These are phyloP conservation scores for Chesias legatella DNA, from an alignment of 2,888 invertebrate genomes.

Conservation along the genomic window DNA sequence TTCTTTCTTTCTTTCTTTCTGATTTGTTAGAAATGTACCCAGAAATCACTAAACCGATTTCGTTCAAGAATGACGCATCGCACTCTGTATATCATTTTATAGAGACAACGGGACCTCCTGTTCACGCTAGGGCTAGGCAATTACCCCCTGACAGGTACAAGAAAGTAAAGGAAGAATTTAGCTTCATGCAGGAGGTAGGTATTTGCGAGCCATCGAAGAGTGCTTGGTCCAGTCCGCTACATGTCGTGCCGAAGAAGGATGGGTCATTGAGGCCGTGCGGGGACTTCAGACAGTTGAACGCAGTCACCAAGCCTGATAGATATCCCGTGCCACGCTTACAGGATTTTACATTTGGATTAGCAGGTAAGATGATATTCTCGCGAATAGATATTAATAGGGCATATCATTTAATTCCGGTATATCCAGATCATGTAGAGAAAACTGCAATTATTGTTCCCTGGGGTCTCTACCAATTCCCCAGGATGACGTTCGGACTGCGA, in stretches of 20 bases:
- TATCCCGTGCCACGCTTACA: slow-evolving; percentile 18
- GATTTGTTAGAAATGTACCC: slow-evolving; percentile 17
- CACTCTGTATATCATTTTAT: slow-evolving; percentile 35
- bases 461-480: slow-evolving; percentile 23
- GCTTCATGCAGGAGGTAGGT: slow-evolving; percentile 23
- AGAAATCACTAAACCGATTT: slow-evolving; percentile 25
- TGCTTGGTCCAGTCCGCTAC: slow-evolving; percentile 34
- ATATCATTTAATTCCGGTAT: slow-evolving; percentile 34
- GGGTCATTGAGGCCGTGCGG: slow-evolving; percentile 37
- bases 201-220: slow-evolving; percentile 30
- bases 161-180: slow-evolving; percentile 22
- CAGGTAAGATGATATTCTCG: slow-evolving; percentile 3
- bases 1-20: no score
- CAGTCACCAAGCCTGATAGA: slow-evolving; percentile 25
- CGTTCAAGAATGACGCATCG: slow-evolving; percentile 20
- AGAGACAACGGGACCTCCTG: slow-evolving; percentile 42
- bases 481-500: slow-evolving; percentile 16
- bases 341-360: slow-evolving; percentile 1
- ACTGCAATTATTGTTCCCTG: slow-evolving; percentile 20
- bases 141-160: slow-evolving; percentile 22
- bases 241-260: slow-evolving; percentile 31
- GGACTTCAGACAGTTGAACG: slow-evolving; percentile 22
- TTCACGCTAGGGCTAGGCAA: slow-evolving; percentile 37
- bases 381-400: slow-evolving; percentile 9
- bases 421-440: slow-evolving; percentile 37